Evolutionary conservation across 2,113 vertebrate species (phyloP), one percentile per base, ranked within the genome.

Genomic region (Megaceryle torquata): DNA sequence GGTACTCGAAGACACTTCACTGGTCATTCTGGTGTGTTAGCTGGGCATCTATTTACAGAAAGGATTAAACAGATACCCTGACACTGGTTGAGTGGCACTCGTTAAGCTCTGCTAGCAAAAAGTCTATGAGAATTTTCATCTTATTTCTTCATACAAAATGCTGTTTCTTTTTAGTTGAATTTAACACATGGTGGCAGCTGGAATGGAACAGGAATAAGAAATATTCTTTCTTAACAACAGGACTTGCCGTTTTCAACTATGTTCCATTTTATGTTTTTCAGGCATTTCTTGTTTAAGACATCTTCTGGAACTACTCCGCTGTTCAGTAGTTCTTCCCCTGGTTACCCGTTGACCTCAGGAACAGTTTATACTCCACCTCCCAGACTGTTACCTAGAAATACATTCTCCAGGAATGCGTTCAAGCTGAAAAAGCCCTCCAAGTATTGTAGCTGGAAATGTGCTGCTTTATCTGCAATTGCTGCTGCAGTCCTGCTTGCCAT

Each of bases 391-490:
- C 99, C 99, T 93, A 98, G 99, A 97, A 99, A 99, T 97, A 99
- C 99, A 64, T 99, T 99, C 98, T 99, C 99, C 96, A 98, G 99
- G 97, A 99, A 99, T 81, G 99, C 99, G 31, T 99, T 99, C 98
- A 99, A 99, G 97, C 98, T 99, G 96, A 99, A 99, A 98, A 99
- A 99, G 56, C 99, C 99, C 69, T 99, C 99, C 96, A 99, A 99
- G 93, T 99, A 99, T 97, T 99, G 99, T 97, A 99, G 99, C 98
- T 99, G 99, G 99, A 99, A 99, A 97, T 99, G 99, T 57, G 99
- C 99, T 6, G 99, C 99, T 28, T 98, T 99, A 86, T 99, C 99
- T 4, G 99, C 99, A 93, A 99, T 99, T 35, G 98, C 99, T 33
- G 99, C 99, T 14, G 99, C 99, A 60, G 97, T 99, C 64, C 98